Base-by-base conservation (phyloP, 2,113 vertebrate species). In the Dipodomys ordii region DNA sequence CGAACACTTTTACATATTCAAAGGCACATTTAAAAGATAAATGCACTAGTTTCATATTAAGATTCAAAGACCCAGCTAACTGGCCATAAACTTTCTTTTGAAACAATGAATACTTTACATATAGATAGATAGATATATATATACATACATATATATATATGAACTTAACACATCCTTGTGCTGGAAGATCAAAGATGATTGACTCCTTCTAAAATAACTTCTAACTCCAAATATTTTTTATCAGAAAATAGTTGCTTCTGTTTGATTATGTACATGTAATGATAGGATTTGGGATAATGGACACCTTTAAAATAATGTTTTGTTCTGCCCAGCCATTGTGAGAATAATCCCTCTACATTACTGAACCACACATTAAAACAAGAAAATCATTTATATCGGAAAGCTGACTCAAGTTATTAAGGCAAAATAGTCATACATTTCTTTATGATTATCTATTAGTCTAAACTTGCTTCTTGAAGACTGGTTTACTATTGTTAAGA, bases 261-360 rank as follows among this genome's bases (percentile, higher is more conserved):
- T 82, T 82, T 93, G 71, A 84, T 90, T 91, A 15, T 80, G 28
- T 80, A 87, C 49, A 86, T 30, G 19, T 19, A 92, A 90, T 69
- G 23, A 73, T 49, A 3, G 53, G n/a, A 15, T 44, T 87, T 88
- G 25, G 12, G 2, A 76, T 91, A 69, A 87, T 83, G 53, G 35
- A 69, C 23, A 87, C 32, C 20, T 78, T 83, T 19, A 95, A 94
- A 67, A 39, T 71, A 18, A 78, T 32, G 11, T 62, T 94, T 95
- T 92, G 22, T 53, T 93, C 68, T 49, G 39, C 3, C 22, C 12
- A 90, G 44, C n/a, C 62, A 57, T 32, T 72, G 20, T 62, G 19
- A 94, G 6, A 86, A 44, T 32, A 5, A 12, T 35, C 25, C 19
- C 28, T 12, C 71, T 49, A 79, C 1, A 84, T 87, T 57, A 77